Base-by-base conservation (phyloP, 2,797 vertebrate genomes). In the Geotrypetes seraphini region DNA sequence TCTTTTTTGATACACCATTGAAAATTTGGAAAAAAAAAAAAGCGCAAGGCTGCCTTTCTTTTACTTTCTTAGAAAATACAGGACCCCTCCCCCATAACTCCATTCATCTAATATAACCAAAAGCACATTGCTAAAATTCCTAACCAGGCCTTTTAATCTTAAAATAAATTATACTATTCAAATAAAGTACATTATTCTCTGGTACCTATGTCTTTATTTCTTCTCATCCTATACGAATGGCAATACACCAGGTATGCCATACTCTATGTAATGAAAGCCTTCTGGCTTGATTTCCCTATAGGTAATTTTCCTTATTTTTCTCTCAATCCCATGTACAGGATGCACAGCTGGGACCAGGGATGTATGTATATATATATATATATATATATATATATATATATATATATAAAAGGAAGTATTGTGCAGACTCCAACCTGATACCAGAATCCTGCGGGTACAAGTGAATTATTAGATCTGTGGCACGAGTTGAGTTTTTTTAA, bases 401-500 rank as follows among this genome's bases (percentile, higher is more conserved):
- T 74, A 80, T 79, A 80, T 82, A 81, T n/a, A 81, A 80, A 77
- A 80, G 79, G 81, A 79, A 80, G 75, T 78, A 63, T 53, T 62
- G 71, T 62, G 60, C 64, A 53, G 70, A 65, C 79, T 70, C 68
- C 57, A 59, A 75, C 60, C 63, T 48, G 53, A 78, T 74, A 73
- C 53, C 64, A 64, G 66, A 65, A 66, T 71, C 69, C 71, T 78
- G 74, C 61, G 69, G 75, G 79, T 62, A 61, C 62, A 75, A 71
- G 57, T 71, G 70, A 81, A 73, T 79, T 81, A 80, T 84, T 82
- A 82, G 70, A 80, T 78, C 73, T 77, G 69, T 81, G 70, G 80
- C 76, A 73, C 73, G 69, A 73, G 21, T 63, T 47, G 46, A 52
- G 50, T 61, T 73, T 81, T 79, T 79, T 78, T 82, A 78, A 77